Evolutionary conservation across 2,113 vertebrate species (phyloP).

Genomic region (Albula glossodonta): DNA sequence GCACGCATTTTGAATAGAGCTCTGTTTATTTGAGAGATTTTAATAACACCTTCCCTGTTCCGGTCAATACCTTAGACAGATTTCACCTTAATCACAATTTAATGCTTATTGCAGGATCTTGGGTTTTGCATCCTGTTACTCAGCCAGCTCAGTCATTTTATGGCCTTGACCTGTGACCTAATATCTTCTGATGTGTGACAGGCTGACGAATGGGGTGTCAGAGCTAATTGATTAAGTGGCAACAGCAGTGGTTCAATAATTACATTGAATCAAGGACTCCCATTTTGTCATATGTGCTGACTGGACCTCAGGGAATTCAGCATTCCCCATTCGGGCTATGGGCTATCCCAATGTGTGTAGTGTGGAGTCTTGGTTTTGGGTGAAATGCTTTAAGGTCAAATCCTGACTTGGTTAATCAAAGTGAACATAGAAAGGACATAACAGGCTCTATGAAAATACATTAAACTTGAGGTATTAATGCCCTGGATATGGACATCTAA

Average conservation of each 20-base stretch:
- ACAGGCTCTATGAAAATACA: no score
- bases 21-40: neutral
- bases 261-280: neutral
- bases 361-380: neutral
- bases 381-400: neutral
- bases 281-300: neutral
- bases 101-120: neutral
- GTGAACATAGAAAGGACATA: no score
- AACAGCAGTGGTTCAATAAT: neutral
- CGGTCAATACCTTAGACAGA: neutral
- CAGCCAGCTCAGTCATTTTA: neutral
- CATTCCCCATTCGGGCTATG: neutral
- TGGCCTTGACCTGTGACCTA: neutral
- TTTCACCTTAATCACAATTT: neutral
- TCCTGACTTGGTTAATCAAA: neutral
- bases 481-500: neutral
- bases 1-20: neutral
- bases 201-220: slow-evolving; percentile 13
- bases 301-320: neutral
- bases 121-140: neutral
- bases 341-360: neutral
- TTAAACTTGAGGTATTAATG: neutral
- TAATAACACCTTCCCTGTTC: neutral
- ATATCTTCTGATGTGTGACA: slow-evolving; percentile 5
- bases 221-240: slow-evolving; percentile 3